Evolutionary conservation across 2,888 invertebrate species (phyloP).

Genomic region (Drosophila fulvimacula): DNA sequence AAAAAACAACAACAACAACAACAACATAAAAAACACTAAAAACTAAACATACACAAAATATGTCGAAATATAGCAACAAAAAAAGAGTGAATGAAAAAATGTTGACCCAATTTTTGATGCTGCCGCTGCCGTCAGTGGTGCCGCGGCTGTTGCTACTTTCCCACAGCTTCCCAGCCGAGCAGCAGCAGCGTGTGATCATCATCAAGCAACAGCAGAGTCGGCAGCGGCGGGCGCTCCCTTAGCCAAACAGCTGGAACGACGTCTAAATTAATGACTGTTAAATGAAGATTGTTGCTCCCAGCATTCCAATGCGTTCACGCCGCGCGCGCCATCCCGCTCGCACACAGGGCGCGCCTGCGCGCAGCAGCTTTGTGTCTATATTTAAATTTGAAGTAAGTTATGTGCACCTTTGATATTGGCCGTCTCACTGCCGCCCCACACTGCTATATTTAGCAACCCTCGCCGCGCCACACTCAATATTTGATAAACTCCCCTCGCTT

Average conservation of each 20-base stretch:
- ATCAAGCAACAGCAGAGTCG: conserved; percentile 38
- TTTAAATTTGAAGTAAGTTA: conserved; percentile 37
- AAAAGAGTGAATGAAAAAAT: conserved; percentile 83
- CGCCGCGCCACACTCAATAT: conserved; percentile 10
- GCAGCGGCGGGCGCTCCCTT: conserved; percentile 66
- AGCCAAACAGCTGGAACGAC: conserved; percentile 74
- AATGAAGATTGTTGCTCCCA: conserved; percentile 75
- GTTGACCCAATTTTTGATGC: conserved; percentile 83
- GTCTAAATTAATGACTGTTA: conserved; percentile 81
- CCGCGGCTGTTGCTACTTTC: conserved; percentile 60
- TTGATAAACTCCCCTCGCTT: conserved; percentile 49
- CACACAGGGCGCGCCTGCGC: conserved; percentile 51
- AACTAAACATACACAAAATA: conserved; percentile 74
- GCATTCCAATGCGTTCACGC: conserved; percentile 52
- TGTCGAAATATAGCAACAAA: conserved; percentile 76
- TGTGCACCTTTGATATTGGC: conserved; percentile 51
- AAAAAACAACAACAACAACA: conserved; percentile 40
- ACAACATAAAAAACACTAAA: conserved; percentile 60
- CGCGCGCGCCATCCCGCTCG: conserved; percentile 18
- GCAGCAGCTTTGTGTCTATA: conserved; percentile 35
- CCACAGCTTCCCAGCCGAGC: conserved; percentile 71
- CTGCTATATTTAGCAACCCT: conserved; percentile 50
- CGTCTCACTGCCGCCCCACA: neutral
- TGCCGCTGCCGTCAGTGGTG: conserved; percentile 23
- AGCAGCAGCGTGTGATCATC: conserved; percentile 68